phyloP scores from a whole-genome alignment of 2,797 vertebrate genomes.

The Notolabrus celidotus region DNA sequence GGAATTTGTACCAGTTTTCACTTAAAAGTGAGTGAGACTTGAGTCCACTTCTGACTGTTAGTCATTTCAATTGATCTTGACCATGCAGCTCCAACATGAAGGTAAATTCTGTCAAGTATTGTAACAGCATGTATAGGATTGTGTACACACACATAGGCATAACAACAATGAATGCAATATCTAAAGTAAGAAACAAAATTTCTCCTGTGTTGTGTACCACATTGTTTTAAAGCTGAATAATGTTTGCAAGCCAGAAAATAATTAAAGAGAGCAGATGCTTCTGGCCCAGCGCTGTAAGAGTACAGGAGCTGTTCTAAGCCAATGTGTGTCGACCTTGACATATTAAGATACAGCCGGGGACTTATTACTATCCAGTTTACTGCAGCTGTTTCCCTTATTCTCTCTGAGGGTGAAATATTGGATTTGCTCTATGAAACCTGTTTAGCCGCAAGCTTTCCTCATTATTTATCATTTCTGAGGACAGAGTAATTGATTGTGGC shows the following conservation, averaged over 20 bases:
- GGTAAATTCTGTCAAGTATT: background rate
- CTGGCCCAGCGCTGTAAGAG: background rate
- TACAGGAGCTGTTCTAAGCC: slow-evolving; percentile 22
- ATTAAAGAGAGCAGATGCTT: slow-evolving; percentile 16
- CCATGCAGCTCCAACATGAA: background rate
- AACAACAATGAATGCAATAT: background rate
- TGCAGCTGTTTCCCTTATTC: slow-evolving; percentile 61
- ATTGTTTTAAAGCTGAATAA: background rate
- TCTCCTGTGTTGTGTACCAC: background rate
- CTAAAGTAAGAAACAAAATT: background rate
- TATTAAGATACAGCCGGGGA: slow-evolving; percentile 68
- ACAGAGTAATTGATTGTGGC: slow-evolving; percentile 78
- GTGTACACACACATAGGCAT: no score
- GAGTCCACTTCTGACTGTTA: no score
- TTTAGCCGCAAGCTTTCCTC: slow-evolving; percentile 70
- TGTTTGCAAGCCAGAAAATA: background rate
- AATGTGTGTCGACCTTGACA: slow-evolving; percentile 28
- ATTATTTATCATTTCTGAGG: slow-evolving; percentile 78
- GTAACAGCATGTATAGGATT: background rate
- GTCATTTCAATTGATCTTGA: background rate
- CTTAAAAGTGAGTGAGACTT: background rate
- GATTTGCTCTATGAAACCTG: slow-evolving; percentile 72
- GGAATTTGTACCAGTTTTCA: background rate
- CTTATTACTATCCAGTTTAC: slow-evolving; percentile 70
- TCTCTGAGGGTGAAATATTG: slow-evolving; percentile 71